These are phyloP conservation scores for Fringilla coelebs DNA, from an alignment of 2,797 vertebrate species.

Conservation along the genomic window DNA sequence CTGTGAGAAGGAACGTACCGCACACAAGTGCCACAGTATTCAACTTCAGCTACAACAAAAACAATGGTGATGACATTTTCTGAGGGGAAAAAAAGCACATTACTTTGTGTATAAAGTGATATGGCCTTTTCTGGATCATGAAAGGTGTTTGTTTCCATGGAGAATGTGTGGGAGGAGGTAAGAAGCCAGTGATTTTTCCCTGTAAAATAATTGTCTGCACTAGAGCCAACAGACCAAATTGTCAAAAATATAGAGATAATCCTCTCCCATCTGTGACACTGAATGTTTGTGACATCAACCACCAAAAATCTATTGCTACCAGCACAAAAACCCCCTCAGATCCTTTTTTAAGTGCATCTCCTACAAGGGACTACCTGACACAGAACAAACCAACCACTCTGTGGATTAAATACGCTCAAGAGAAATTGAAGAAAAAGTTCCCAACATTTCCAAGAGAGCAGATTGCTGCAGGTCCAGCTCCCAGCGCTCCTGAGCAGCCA, in stretches of 20 bases:
- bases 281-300: not conserved
- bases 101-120: not conserved
- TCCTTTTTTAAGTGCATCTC: not conserved
- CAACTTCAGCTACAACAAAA: not conserved
- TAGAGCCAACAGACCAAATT: not conserved
- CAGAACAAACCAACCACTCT: not conserved
- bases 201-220: constrained; percentile 13
- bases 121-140: constrained; percentile 28
- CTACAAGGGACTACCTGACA: not conserved
- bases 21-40: not conserved
- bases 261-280: not conserved
- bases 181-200: constrained; percentile 20
- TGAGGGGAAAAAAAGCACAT: not conserved
- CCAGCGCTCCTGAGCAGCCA: not conserved
- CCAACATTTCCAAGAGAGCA: not conserved
- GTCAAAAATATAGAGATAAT: not conserved
- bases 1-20: not conserved
- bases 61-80: not conserved
- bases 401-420: not conserved
- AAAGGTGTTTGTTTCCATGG: constrained; percentile 67
- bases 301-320: not conserved
- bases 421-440: not conserved
- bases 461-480: not conserved
- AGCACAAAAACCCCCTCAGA: not conserved
- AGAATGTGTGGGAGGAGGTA: constrained; percentile 41